These are phyloP conservation scores for Xenopus laevis DNA, from an alignment of 2,113 vertebrate species.

Conservation along the genomic window DNA sequence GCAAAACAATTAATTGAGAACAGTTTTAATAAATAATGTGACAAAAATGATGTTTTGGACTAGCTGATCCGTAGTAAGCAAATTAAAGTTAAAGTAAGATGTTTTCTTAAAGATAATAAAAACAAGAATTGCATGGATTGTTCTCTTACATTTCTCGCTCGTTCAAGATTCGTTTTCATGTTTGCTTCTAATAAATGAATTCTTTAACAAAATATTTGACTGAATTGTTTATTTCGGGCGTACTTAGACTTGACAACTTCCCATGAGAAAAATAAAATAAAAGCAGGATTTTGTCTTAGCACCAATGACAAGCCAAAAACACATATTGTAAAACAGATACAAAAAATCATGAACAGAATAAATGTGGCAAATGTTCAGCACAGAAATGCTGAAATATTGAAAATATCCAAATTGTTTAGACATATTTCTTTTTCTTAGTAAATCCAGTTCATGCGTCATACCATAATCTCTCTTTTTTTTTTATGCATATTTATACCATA, in stretches of 20 bases:
- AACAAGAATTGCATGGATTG: constrained; percentile 77
- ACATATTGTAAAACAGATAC: constrained; percentile 57
- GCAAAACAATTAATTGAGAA: constrained; percentile 72
- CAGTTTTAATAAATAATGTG: constrained; percentile 90
- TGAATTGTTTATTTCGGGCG: constrained; percentile 57
- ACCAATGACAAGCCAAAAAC: constrained; percentile 67
- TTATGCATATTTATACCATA: constrained; percentile 27
- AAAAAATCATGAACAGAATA: constrained; percentile 62
- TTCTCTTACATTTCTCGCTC: constrained; percentile 69
- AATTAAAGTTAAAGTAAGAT: constrained; percentile 83
- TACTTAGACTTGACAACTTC: constrained; percentile 62
- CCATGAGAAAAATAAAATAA: constrained; percentile 56
- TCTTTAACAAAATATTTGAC: constrained; percentile 62
- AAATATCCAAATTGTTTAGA: constrained; percentile 48
- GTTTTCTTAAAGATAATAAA: constrained; percentile 80
- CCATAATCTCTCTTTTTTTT: background rate
- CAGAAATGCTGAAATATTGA: constrained; percentile 50
- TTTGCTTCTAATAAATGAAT: constrained; percentile 66
- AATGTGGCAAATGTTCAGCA: constrained; percentile 63
- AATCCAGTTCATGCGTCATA: constrained; percentile 25
- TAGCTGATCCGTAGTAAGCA: constrained; percentile 80
- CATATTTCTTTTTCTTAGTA: background rate
- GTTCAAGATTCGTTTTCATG: constrained; percentile 57
- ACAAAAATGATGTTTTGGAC: constrained; percentile 82
- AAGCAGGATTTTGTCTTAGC: constrained; percentile 67